A percentile compares a stretch with the other conserved stretches of the same genome.
Conservation (phyloP, 2,888 invertebrate species). For the Chaitophorus viminalis region DNA sequence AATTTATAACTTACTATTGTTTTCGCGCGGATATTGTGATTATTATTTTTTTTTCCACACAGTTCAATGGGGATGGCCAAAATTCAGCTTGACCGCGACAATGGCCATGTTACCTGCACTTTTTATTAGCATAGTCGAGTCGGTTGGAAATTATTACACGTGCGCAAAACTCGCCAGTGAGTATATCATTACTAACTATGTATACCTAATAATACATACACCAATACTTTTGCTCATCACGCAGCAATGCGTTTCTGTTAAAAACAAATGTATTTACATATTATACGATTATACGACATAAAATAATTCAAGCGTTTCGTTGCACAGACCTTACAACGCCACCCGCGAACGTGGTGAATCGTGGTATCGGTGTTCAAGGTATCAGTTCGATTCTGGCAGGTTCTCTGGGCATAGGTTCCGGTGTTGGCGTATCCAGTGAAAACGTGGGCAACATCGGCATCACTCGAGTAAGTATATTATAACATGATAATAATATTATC, state of each 20-base stretch:
- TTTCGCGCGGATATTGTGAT: background rate
- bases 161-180: constrained; percentile 49
- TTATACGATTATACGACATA: too few species aligned
- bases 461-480: constrained; percentile 42
- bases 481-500: background rate
- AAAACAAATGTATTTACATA: too few species aligned
- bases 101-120: constrained; percentile 61
- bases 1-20: background rate
- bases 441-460: constrained; percentile 61
- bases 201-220: too few species aligned
- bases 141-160: constrained; percentile 56
- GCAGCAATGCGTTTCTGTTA: too few species aligned
- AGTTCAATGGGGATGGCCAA: constrained; percentile 63
- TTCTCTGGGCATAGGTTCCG: constrained; percentile 39
- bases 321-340: constrained; percentile 25
- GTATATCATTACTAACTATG: background rate
- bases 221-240: too few species aligned
- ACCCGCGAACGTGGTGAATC: constrained; percentile 16
- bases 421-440: constrained; percentile 36
- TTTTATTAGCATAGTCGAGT: constrained; percentile 58
- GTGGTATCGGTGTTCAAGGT: constrained; percentile 60
- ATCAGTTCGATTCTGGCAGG: constrained; percentile 48
- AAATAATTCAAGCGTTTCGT: too few species aligned
- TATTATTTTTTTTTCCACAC: background rate
- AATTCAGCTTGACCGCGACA: constrained; percentile 23